These are phyloP conservation scores for Amphipoea oculea DNA, from an alignment of 2,888 invertebrate genomes.

Conservation along the genomic window DNA sequence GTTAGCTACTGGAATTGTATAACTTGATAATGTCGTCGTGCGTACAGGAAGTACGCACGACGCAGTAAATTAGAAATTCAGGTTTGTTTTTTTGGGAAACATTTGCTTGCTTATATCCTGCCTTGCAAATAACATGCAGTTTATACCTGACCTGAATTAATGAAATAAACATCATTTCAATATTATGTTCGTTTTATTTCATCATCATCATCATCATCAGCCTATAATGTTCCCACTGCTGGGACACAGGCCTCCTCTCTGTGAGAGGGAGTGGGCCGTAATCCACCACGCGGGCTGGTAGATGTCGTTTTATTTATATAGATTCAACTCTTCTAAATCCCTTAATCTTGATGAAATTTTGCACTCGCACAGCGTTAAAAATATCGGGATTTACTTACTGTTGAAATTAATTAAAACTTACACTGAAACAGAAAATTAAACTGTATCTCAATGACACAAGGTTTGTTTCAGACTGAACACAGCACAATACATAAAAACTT, in stretches of 20 bases:
- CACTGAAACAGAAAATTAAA: background rate
- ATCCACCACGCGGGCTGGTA: too few species aligned
- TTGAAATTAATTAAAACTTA: background rate
- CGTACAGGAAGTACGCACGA: background rate
- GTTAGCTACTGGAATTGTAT: too few species aligned
- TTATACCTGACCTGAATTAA: conserved; percentile 4
- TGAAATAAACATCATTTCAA: conserved; percentile 15
- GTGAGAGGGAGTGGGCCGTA: too few species aligned
- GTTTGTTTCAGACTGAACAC: background rate
- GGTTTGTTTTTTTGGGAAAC: background rate
- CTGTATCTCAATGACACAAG: background rate
- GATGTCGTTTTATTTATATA: conserved; percentile 27
- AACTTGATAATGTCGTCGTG: too few species aligned
- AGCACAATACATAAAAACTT: background rate
- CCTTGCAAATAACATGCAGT: background rate
- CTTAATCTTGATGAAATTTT: background rate
- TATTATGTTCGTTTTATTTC: conserved; percentile 29
- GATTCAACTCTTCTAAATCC: background rate
- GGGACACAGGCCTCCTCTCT: too few species aligned
- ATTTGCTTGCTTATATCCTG: conserved; percentile 8
- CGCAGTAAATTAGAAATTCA: too few species aligned
- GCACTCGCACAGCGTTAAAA: background rate
- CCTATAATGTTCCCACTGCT: too few species aligned
- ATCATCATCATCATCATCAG: too few species aligned
- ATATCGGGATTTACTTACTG: too few species aligned